Base-by-base conservation (phyloP, 2,888 invertebrate genomes). In the Dolichomitus sp. region DNA sequence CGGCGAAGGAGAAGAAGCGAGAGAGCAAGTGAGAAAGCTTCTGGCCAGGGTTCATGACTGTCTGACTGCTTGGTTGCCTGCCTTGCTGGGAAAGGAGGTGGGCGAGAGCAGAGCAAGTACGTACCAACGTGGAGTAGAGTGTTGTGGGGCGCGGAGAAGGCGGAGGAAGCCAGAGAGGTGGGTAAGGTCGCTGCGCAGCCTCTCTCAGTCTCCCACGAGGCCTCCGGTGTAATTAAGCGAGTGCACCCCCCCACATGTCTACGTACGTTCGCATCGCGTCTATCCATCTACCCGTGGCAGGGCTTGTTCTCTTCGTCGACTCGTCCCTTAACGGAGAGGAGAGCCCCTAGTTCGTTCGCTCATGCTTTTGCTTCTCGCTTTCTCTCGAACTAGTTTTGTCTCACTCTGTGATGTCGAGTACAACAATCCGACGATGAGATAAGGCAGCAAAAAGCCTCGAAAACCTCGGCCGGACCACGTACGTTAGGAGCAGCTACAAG, bases 201-300 rank as follows among this genome's bases (percentile, higher is more conserved):
- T 92, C 91, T 89, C 85, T 85, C 81, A 88, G 89, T 88, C 89
- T 93, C 93, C 93, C 93, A 90, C 88, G 93, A 92, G 93, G 90
- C 88, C 89, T 88, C 89, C 89, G 90, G 91, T 93, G 93, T 93
- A 93, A 93, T 93, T 93, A 93, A 93, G 93, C 93, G 93, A 93
- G 92, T 93, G 93, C 93, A 93, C 92, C 91, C 93, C 90, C 77
- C 83, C 92, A 92, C 92, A 92, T 91, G 92, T 92, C 91, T 91
- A 92, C 90, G 90, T 92, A 93, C 90, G 90, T 87, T 91, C 91
- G 87, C 92, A 89, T 90, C 90, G 88, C 89, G 88, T 91, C 91
- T 91, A 92, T 93, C 91, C 91, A 89, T 92, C 92, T 92, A 90
- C 87, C 87, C 89, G 87, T 90, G 88, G 88, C 89, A 89, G 80